Evolutionary conservation across 1,140 invertebrate genomes (phyloP).

Genomic region (Parasteatoda tepidariorum): DNA sequence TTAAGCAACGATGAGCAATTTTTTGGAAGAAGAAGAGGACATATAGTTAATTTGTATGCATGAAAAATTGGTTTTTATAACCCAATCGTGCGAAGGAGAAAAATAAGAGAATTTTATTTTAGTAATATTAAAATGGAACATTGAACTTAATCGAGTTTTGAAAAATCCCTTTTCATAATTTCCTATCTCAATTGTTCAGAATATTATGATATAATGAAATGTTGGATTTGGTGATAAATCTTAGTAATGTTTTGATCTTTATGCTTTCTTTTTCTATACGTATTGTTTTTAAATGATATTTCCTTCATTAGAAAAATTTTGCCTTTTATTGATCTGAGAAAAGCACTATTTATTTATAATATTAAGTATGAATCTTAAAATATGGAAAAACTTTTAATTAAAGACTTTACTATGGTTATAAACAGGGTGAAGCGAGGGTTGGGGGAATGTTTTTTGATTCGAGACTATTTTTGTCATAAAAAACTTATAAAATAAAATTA

Average conservation of each 20-base stretch:
- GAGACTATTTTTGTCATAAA: too few relatives aligned
- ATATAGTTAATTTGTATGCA: slow-evolving; percentile 48
- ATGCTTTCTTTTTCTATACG: not conserved
- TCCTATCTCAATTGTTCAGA: not conserved
- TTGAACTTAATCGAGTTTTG: slow-evolving; percentile 2
- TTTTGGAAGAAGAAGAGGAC: not conserved
- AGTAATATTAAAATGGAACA: slow-evolving; percentile 29
- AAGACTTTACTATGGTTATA: too few relatives aligned
- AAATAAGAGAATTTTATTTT: slow-evolving; percentile 7
- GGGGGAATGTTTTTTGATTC: too few relatives aligned
- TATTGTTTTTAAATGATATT: not conserved
- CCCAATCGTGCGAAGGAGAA: slow-evolving; percentile 3
- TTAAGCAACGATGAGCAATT: slow-evolving; percentile 17
- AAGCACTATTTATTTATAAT: too few relatives aligned
- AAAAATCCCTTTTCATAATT: not conserved
- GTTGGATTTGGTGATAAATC: slow-evolving; percentile 41
- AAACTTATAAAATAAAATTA: too few relatives aligned
- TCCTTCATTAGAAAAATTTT: not conserved
- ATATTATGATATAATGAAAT: slow-evolving; percentile 49
- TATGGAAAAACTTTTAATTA: too few relatives aligned
- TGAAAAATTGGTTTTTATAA: slow-evolving; percentile 36
- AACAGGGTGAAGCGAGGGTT: too few relatives aligned
- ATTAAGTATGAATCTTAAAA: too few relatives aligned
- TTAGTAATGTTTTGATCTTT: not conserved
- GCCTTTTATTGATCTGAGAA: too few relatives aligned